Evolutionary conservation across 1,140 invertebrate genomes (phyloP).

Genomic region (Acromyrmex charruanus): DNA sequence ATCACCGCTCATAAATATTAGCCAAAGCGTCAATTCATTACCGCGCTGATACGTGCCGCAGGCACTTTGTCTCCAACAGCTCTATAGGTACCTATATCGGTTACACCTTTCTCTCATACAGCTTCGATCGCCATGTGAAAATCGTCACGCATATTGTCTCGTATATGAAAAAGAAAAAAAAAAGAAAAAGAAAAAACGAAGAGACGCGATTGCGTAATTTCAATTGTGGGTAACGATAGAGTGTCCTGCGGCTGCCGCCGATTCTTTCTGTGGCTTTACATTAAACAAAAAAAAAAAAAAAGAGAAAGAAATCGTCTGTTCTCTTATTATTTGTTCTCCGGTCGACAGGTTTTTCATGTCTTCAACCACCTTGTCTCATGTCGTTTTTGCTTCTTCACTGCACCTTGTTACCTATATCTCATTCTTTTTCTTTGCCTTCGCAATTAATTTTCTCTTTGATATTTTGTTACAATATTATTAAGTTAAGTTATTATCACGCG

Average conservation of each 20-base stretch:
- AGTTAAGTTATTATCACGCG: constrained; percentile 32
- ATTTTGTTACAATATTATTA: constrained; percentile 7
- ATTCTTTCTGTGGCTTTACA: neutral
- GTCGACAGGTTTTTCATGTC: constrained; percentile 21
- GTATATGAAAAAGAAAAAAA: neutral
- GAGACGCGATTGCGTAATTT: constrained; percentile 36
- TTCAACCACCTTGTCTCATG: constrained; percentile 1
- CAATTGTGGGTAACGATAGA: constrained; percentile 38
- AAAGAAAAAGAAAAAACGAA: neutral
- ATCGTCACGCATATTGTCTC: constrained; percentile 19
- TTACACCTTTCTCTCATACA: constrained; percentile 36
- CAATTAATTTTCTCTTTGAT: constrained; percentile 13
- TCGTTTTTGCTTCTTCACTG: neutral
- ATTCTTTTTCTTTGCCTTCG: neutral
- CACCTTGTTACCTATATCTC: neutral
- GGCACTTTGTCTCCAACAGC: constrained; percentile 38
- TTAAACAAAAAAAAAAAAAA: constrained; percentile 33
- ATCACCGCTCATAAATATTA: constrained; percentile 59
- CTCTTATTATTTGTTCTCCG: neutral
- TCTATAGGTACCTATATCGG: constrained; percentile 20
- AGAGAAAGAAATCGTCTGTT: constrained; percentile 23
- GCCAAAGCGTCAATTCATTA: constrained; percentile 66
- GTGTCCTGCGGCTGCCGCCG: constrained; percentile 19
- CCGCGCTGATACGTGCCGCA: constrained; percentile 6
- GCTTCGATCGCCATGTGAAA: constrained; percentile 31